phyloP scores from a whole-genome alignment of 2,113 vertebrate genomes.

The Dendrocopos noguchii region DNA sequence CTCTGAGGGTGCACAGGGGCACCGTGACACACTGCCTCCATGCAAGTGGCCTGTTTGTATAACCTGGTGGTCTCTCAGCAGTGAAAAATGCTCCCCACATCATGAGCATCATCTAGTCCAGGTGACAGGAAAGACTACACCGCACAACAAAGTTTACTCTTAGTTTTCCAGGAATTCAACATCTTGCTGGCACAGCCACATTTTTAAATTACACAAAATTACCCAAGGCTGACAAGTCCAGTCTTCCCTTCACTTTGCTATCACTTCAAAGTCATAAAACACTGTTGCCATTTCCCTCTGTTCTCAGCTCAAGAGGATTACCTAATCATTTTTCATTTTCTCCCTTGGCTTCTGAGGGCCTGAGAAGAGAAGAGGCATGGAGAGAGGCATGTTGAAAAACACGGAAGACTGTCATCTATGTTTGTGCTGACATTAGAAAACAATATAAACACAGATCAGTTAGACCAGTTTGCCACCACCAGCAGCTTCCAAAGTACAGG shows the following conservation, averaged over 20 bases:
- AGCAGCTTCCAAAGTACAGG: neutral
- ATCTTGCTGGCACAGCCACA: neutral
- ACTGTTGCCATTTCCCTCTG: neutral
- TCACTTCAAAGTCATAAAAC: neutral
- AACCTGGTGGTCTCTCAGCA: neutral
- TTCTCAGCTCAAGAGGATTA: neutral
- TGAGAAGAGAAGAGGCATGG: neutral
- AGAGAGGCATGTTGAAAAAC: neutral
- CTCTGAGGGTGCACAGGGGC: neutral
- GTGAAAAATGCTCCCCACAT: fast-evolving
- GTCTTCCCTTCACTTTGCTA: neutral
- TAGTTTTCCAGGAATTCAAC: neutral
- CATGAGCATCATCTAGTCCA: neutral
- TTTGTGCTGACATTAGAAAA: neutral
- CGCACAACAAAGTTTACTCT: neutral
- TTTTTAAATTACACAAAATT: neutral
- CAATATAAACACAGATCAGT: neutral
- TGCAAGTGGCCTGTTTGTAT: neutral
- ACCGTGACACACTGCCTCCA: neutral
- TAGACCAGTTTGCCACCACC: neutral
- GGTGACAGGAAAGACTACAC: neutral
- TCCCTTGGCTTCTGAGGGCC: neutral
- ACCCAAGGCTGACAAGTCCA: neutral
- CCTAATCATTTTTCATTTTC: neutral
- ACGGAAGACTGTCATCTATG: neutral